A percentile compares a stretch with the other conserved stretches of the same genome.
Evolutionary conservation across 2,888 invertebrate species (phyloP).

Genomic region (Cerastis rubricosa): DNA sequence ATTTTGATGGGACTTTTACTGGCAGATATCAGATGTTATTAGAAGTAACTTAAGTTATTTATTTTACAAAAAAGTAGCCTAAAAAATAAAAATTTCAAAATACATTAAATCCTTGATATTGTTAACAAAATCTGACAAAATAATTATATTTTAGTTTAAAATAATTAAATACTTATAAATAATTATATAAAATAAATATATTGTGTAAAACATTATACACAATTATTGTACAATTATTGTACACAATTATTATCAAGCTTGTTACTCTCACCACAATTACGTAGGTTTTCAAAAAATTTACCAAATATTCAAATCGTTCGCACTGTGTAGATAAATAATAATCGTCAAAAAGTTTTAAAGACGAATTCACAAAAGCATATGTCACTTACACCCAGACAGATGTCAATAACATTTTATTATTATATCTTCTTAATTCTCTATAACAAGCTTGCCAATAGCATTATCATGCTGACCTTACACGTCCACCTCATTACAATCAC

Average conservation of each 20-base stretch:
- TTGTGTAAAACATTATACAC: too few species aligned
- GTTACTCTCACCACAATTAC: neutral
- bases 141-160: too few species aligned
- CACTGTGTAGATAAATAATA: neutral
- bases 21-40: too few species aligned
- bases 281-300: neutral
- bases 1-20: too few species aligned
- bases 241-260: neutral
- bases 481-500: constrained; percentile 37
- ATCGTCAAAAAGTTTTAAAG: neutral
- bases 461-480: constrained; percentile 22
- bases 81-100: too few species aligned
- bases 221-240: too few species aligned
- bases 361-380: neutral
- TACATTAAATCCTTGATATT: too few species aligned
- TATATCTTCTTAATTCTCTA: neutral
- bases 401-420: neutral
- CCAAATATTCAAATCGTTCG: neutral
- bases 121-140: too few species aligned
- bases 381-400: neutral
- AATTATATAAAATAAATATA: too few species aligned
- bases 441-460: neutral
- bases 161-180: too few species aligned
- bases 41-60: too few species aligned
- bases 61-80: too few species aligned